Evolutionary conservation across 2,113 vertebrate genomes (phyloP), one percentile per base, ranked within the genome.

Genomic region (Notarius quadriscutis): DNA sequence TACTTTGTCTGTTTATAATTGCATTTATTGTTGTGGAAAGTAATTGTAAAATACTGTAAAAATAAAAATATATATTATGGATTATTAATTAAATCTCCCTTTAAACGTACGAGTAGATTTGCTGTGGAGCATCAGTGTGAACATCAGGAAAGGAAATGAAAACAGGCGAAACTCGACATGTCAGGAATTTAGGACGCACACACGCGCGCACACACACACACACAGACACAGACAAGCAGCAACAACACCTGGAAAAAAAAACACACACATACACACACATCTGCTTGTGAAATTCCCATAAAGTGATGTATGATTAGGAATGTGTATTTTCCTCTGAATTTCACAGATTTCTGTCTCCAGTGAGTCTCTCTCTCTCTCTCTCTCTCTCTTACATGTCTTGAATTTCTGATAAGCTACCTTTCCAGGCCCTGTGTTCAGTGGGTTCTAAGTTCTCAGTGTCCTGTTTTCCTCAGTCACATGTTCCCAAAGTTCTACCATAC

Each of bases 171-270:
- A 74, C 63, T 55, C 71, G 51, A 87, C 83, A 86, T 53, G 84
- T 83, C 84, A 84, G 88, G 88, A 90, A 90, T 89, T 88, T 58
- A 80, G 86, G 84, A 4, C 41, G 25, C 74, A 87, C 62, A 25
- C 25, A 30, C 57, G 83, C 81, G 53, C 75, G 80, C n/a, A 69
- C 65, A 69, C 65, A 72, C 30, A 34, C 67, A 78, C 63, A 79
- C 77, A 79, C 51, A 63, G 22, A 63, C 18, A 20, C 18, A 11
- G 41, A 25, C 48, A 87, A 87, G 34, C 81, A 88, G 58, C 78
- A 84, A 34, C 51, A 84, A 65, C 18, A 85, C 81, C 51, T 27
- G 34, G 63, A 58, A 57, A 34, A 81, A 74, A 55, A 69, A 82
- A 60, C 85, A 85, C 81, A 60, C 74, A 71, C 67, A 34, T 27